Base-by-base conservation (phyloP, 2,888 invertebrate genomes). In the Augiades crinisus region DNA sequence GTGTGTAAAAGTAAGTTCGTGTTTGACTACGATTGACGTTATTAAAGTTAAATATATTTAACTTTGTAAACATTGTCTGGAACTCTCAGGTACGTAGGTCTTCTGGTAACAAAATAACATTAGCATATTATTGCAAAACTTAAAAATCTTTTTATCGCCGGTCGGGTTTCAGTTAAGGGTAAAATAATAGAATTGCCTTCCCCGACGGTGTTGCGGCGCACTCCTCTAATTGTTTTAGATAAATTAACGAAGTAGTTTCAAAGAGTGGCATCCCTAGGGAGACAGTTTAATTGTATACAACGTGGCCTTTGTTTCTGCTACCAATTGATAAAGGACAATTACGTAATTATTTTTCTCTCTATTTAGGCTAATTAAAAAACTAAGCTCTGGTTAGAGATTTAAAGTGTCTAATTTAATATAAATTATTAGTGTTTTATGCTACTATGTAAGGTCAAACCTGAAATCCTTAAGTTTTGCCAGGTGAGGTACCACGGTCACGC, bases 231-330 rank as follows among this genome's bases (percentile, higher is more conserved):
- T 85, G 81, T 81, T 82, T 82, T 75, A 78, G 75, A 84, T 86
- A 85, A 85, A 86, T 86, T 86, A 86, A 78, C 83, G 73, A 81
- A 84, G 81, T 85, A 84, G 81, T 82, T 79, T 68, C 71, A 75
- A 85, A 83, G 81, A 85, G 81, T 77, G 74, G 78, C 72, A 71
- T 73, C 83, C 77, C 74, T 40, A 37, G 78, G 75, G 84, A 75
- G 67, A 68, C 69, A 73, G 71, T 82, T 80, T 80, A 82, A 83
- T 83, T 81, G 76, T 77, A 63, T 67, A 64, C 65, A 64, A 58
- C 65, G 68, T 68, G 70, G 73, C 73, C 75, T 73, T 75, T 78
- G 71, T 76, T 75, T 63, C 67, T 64, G 61, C 57, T 69, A 73
- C 70, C 67, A 70, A 75, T 77, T 78, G 75, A 73, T 80, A 78